Percentiles rank a stretch among this genome's conserved stretches.
Conservation (phyloP, 2,797 vertebrate genomes). For the Periparus ater region DNA sequence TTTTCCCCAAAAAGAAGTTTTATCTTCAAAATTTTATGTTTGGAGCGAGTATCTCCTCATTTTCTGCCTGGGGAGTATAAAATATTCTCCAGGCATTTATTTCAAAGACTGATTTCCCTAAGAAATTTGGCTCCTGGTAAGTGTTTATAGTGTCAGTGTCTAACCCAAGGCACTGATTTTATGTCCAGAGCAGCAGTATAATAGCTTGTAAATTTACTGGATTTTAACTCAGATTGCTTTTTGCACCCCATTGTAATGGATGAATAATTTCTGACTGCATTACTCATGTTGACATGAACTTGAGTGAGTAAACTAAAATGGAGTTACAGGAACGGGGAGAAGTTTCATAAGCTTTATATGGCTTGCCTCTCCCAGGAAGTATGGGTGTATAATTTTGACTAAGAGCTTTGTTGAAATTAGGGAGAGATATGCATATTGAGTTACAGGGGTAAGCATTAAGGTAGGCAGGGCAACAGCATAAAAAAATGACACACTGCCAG, state of each 20-base stretch:
- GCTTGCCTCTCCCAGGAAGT: background rate
- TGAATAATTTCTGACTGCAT: background rate
- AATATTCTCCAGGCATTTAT: background rate
- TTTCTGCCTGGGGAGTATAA: background rate
- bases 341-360: background rate
- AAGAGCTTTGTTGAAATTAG: background rate
- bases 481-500: background rate
- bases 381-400: background rate
- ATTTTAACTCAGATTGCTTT: background rate
- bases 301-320: background rate
- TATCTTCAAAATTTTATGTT: background rate
- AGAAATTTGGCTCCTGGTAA: background rate
- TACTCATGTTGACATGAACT: background rate
- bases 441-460: background rate
- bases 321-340: background rate
- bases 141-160: background rate
- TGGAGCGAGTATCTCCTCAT: background rate
- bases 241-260: accelerated
- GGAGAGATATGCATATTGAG: no score
- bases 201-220: background rate
- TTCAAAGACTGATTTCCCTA: background rate
- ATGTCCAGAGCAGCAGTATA: background rate
- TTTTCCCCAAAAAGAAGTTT: background rate
- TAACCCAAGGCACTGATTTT: background rate
- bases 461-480: background rate